Evolutionary conservation across 1,140 invertebrate species (phyloP).

Genomic region (Eurosta solidaginis): DNA sequence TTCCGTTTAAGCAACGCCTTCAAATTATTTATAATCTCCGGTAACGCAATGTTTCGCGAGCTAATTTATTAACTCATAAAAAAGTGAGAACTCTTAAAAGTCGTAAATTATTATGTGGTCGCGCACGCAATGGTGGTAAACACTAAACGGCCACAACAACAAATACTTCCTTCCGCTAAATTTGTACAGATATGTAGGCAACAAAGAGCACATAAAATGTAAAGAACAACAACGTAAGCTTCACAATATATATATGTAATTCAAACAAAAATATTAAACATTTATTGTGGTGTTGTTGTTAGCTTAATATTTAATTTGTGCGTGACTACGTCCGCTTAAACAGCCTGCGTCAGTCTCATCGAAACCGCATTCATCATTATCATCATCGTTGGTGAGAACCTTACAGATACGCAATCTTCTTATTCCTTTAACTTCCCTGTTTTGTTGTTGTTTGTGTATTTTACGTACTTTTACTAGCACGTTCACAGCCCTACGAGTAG

Average conservation of each 20-base stretch:
- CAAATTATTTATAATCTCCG: neutral
- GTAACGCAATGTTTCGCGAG: neutral
- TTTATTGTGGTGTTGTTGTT: neutral
- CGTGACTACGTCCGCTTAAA: neutral
- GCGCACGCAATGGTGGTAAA: neutral
- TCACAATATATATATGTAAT: too few species aligned
- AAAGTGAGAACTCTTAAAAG: neutral
- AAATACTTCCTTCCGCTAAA: neutral
- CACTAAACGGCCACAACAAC: neutral
- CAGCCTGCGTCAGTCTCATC: neutral
- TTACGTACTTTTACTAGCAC: neutral
- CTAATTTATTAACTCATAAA: conserved; percentile 17
- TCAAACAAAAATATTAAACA: neutral
- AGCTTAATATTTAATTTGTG: neutral
- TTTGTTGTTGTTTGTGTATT: neutral
- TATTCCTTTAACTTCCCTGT: neutral
- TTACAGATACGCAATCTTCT: too few species aligned
- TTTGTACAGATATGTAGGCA: neutral
- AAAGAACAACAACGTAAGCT: neutral
- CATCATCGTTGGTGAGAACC: too few species aligned
- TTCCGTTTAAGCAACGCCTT: neutral
- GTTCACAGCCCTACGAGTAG: neutral
- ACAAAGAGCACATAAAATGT: neutral
- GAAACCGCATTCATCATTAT: neutral
- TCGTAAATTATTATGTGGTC: neutral